These are phyloP conservation scores for Eupithecia exiguata DNA, from an alignment of 2,888 invertebrate species.

Conservation along the genomic window DNA sequence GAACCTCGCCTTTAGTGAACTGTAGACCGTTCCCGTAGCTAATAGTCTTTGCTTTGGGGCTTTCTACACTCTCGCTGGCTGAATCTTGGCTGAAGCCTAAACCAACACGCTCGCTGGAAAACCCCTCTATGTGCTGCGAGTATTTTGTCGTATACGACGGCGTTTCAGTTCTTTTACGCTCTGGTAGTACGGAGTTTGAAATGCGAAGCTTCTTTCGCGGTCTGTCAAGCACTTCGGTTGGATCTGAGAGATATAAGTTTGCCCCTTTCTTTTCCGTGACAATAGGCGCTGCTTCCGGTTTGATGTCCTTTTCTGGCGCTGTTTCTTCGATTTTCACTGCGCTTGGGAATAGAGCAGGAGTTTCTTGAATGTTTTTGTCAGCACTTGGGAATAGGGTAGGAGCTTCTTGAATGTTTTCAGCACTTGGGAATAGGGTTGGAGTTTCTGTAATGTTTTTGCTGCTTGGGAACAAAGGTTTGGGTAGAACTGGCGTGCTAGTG, in stretches of 20 bases:
- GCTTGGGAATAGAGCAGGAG: constrained; percentile 55
- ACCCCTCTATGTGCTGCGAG: constrained; percentile 74
- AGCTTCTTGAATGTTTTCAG: constrained; percentile 52
- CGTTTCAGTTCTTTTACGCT: constrained; percentile 61
- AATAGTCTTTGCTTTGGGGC: constrained; percentile 64
- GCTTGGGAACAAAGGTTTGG: constrained; percentile 62
- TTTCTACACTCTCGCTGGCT: constrained; percentile 53
- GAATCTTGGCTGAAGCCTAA: constrained; percentile 75
- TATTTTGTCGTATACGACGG: constrained; percentile 78
- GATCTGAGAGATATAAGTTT: constrained; percentile 68
- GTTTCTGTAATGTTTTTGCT: constrained; percentile 54
- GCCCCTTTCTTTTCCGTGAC: constrained; percentile 64
- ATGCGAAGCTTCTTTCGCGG: constrained; percentile 74
- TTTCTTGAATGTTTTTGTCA: constrained; percentile 49
- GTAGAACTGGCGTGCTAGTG: constrained; percentile 50
- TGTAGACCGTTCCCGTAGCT: constrained; percentile 74
- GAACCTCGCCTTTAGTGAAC: constrained; percentile 81
- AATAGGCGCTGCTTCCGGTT: constrained; percentile 45
- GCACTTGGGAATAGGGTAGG: constrained; percentile 55
- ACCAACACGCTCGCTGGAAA: constrained; percentile 75
- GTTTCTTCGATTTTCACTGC: constrained; percentile 52
- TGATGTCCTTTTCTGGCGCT: constrained; percentile 50
- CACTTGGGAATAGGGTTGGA: constrained; percentile 54
- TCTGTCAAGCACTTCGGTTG: constrained; percentile 58
- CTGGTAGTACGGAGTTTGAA: constrained; percentile 73